Evolutionary conservation across 2,888 invertebrate species (phyloP).

Genomic region (Xanthorhoe designata): DNA sequence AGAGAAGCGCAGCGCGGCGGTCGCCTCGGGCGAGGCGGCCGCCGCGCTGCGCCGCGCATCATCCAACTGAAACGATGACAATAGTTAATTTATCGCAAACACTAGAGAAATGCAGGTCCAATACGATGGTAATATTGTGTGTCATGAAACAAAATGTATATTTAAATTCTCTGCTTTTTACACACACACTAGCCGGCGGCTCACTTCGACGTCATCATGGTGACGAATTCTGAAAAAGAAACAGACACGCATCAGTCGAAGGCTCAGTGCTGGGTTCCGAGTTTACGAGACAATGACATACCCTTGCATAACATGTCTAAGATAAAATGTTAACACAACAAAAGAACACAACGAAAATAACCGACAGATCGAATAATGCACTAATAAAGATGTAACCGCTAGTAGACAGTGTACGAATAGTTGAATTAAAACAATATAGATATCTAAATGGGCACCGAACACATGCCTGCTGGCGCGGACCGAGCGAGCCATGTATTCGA

Average conservation of each 20-base stretch:
- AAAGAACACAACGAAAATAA: slow-evolving; percentile 66
- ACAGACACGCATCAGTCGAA: slow-evolving; percentile 50
- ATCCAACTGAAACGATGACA: slow-evolving; percentile 83
- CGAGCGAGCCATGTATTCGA: slow-evolving; percentile 51
- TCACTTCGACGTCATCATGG: slow-evolving; percentile 99
- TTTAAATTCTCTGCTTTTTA: slow-evolving; percentile 87
- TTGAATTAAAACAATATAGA: slow-evolving; percentile 52
- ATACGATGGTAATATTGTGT: slow-evolving; percentile 87
- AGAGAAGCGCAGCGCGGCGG: slow-evolving; percentile 61
- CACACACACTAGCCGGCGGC: slow-evolving; percentile 89
- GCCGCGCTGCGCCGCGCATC: slow-evolving; percentile 54
- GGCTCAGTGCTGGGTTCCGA: slow-evolving; percentile 2
- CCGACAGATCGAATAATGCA: slow-evolving; percentile 75
- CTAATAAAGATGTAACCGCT: slow-evolving; percentile 68
- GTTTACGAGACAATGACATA: slow-evolving; percentile 45
- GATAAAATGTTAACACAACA: slow-evolving; percentile 63
- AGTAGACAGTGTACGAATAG: slow-evolving; percentile 66
- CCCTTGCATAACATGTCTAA: slow-evolving; percentile 61
- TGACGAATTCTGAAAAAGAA: slow-evolving; percentile 95
- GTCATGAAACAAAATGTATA: slow-evolving; percentile 87
- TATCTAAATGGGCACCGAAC: slow-evolving; percentile 43
- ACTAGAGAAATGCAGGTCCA: slow-evolving; percentile 87
- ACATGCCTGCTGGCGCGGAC: slow-evolving; percentile 29
- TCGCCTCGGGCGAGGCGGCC: slow-evolving; percentile 48
- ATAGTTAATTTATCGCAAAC: slow-evolving; percentile 85